A percentile compares a stretch with the other conserved stretches of the same genome.
phyloP scores from a whole-genome alignment of 2,797 vertebrate genomes.

The Sphaeramia orbicularis region DNA sequence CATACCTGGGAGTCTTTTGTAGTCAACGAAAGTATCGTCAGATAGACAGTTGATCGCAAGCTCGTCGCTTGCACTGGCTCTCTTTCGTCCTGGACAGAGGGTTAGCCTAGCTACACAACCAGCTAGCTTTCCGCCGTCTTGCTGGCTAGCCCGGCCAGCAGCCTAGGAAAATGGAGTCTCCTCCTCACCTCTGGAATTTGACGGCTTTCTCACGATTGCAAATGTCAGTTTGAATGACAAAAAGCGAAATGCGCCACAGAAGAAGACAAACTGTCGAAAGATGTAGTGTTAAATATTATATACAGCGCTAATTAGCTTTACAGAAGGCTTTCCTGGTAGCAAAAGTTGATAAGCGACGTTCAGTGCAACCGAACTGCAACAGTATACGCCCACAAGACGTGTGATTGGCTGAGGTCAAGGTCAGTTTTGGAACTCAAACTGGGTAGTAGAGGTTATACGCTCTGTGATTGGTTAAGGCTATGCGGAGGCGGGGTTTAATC shows the following conservation, averaged over 20 bases:
- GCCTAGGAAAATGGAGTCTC: conserved; percentile 69
- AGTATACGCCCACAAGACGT: conserved; percentile 51
- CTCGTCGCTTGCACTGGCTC: conserved; percentile 33
- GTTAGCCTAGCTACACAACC: conserved; percentile 72
- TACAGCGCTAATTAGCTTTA: conserved; percentile 55
- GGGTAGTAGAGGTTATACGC: fast-evolving
- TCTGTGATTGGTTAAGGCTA: conserved; percentile 46
- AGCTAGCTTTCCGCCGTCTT: conserved; percentile 70
- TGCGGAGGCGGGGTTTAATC: conserved; percentile 10
- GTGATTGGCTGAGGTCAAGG: conserved; percentile 64
- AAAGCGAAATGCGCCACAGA: not conserved
- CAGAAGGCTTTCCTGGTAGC: conserved; percentile 58
- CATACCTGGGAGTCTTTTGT: conserved; percentile 81
- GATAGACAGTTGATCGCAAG: conserved; percentile 43
- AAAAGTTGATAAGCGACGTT: conserved; percentile 78
- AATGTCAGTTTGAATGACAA: not conserved
- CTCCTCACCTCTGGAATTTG: conserved; percentile 52
- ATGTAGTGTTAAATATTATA: not conserved
- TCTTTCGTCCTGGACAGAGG: conserved; percentile 42
- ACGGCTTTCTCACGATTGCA: not conserved
- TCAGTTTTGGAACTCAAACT: conserved; percentile 44
- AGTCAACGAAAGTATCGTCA: conserved; percentile 65
- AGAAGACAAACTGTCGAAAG: not conserved
- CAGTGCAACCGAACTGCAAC: conserved; percentile 69
- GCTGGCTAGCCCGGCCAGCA: conserved; percentile 43